Percentiles rank a stretch among this genome's conserved stretches.
Conservation (phyloP, 1,140 invertebrate genomes). For the Camponotus floridanus region DNA sequence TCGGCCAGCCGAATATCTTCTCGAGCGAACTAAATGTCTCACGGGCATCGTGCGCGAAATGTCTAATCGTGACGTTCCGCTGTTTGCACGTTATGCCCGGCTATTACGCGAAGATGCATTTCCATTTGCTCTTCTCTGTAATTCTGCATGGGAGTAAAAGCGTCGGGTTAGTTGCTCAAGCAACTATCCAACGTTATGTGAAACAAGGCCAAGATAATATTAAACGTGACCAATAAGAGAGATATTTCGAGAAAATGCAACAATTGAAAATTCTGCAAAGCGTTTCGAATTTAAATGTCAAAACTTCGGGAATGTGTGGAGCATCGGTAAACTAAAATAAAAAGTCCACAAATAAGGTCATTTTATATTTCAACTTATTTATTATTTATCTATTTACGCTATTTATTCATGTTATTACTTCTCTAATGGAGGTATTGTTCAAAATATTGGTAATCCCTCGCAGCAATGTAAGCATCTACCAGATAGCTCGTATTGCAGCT, state of each 20-base stretch:
- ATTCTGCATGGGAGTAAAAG: conserved; percentile 13
- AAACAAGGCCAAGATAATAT: neutral
- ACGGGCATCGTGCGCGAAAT: conserved; percentile 38
- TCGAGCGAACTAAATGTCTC: conserved; percentile 46
- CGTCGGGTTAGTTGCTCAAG: neutral
- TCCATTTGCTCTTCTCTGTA: conserved; percentile 45
- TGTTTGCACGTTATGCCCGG: conserved; percentile 46
- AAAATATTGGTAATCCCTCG: too few species aligned
- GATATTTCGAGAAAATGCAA: neutral
- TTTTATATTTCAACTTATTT: too few species aligned
- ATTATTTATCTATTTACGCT: too few species aligned
- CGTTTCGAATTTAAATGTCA: too few species aligned
- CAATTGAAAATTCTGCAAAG: neutral
- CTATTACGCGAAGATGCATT: conserved; percentile 46
- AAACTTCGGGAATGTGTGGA: too few species aligned
- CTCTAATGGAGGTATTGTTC: too few species aligned
- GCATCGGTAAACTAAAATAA: too few species aligned
- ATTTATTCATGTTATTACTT: too few species aligned
- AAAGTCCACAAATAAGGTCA: too few species aligned
- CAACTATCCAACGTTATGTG: neutral
- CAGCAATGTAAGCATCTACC: too few species aligned
- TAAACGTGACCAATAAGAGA: neutral
- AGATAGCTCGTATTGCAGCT: too few species aligned
- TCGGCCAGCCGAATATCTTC: conserved; percentile 9
- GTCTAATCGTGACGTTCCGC: conserved; percentile 61